Conservation (phyloP, 2,888 invertebrate species). For the Panorpa germanica region DNA sequence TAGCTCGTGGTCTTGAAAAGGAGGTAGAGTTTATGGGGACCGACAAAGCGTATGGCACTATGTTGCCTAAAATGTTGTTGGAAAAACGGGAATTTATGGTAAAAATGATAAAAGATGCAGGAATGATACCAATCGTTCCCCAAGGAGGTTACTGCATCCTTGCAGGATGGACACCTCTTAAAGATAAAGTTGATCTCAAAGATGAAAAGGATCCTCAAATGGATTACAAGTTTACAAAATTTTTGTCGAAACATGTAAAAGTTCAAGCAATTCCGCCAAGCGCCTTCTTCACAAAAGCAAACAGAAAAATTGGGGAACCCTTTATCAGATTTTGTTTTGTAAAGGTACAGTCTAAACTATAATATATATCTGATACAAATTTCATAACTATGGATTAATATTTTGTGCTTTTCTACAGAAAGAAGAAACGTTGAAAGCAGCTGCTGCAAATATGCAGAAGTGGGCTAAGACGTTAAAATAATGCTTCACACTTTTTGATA, state of each 20-base stretch:
- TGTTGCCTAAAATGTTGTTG: conserved; percentile 52
- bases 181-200: conserved; percentile 45
- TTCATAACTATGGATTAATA: conserved; percentile 4
- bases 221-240: conserved; percentile 89
- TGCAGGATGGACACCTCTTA: conserved; percentile 72
- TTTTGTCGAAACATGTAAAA: conserved; percentile 80
- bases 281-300: conserved; percentile 69
- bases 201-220: conserved; percentile 50
- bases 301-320: conserved; percentile 69
- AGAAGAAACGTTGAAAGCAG: conserved; percentile 49
- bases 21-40: conserved; percentile 51
- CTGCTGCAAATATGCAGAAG: conserved; percentile 40
- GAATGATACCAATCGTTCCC: conserved; percentile 81
- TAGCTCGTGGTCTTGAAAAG: conserved; percentile 73
- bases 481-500: no score
- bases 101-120: conserved; percentile 52
- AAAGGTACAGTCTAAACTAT: conserved; percentile 38
- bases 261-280: conserved; percentile 87
- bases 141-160: conserved; percentile 97
- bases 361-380: conserved; percentile 6
- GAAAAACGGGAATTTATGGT: conserved; percentile 66
- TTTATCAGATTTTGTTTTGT: conserved; percentile 88
- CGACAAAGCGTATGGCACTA: conserved; percentile 67
- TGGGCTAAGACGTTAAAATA: no score
- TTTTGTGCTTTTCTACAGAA: conserved; percentile 32